Conservation (phyloP, 2,888 invertebrate genomes). For the Pyrgus malvae region DNA sequence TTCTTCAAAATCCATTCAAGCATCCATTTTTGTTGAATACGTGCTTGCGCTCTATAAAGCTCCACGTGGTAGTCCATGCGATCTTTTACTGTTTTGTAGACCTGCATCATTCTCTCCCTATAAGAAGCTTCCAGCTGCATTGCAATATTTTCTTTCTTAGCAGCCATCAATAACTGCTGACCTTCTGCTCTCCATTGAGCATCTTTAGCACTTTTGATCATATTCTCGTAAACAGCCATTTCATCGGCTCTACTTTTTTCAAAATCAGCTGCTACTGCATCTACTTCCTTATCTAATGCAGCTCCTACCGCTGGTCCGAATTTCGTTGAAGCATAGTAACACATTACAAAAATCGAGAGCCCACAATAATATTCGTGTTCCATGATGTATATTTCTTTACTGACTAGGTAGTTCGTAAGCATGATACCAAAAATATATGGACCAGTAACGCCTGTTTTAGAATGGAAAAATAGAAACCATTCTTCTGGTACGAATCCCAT, state of each 20-base stretch:
- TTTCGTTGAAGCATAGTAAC: slow-evolving; percentile 82
- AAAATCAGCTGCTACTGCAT: slow-evolving; percentile 77
- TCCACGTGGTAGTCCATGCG: slow-evolving; percentile 96
- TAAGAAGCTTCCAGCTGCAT: slow-evolving; percentile 97
- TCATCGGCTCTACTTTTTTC: slow-evolving; percentile 78
- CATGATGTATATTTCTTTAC: slow-evolving; percentile 96
- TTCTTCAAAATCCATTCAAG: slow-evolving; percentile 93
- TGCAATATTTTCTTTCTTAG: slow-evolving; percentile 94
- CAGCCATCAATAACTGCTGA: slow-evolving; percentile 87
- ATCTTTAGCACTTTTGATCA: slow-evolving; percentile 84
- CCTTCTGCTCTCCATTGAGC: slow-evolving; percentile 89
- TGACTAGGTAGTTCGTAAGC: slow-evolving; percentile 89
- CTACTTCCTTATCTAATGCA: slow-evolving; percentile 85
- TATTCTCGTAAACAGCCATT: slow-evolving; percentile 64
- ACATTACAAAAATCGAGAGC: slow-evolving; percentile 84
- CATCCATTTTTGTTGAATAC: slow-evolving; percentile 96
- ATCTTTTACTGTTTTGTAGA: slow-evolving; percentile 84
- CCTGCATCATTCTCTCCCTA: slow-evolving; percentile 81
- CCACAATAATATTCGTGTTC: slow-evolving; percentile 96
- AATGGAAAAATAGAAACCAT: slow-evolving; percentile 92
- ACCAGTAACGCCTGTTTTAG: slow-evolving; percentile 93
- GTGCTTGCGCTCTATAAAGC: slow-evolving; percentile 86
- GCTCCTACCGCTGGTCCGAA: slow-evolving; percentile 84
- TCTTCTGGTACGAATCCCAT: slow-evolving; percentile 75
- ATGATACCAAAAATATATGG: slow-evolving; percentile 93